These are phyloP conservation scores for Apantesis nais DNA, from an alignment of 2,888 invertebrate species.

Conservation along the genomic window DNA sequence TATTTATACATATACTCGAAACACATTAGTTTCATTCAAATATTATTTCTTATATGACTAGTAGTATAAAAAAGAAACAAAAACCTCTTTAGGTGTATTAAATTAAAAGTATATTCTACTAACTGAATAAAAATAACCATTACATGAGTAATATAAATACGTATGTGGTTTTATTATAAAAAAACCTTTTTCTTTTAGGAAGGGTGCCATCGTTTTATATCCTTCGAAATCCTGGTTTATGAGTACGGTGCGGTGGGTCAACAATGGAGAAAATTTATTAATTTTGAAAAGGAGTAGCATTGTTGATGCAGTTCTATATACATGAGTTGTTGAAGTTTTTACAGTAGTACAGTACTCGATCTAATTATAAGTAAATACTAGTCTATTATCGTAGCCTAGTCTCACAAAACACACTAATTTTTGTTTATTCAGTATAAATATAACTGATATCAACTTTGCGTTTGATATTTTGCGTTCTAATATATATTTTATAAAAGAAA, in stretches of 20 bases:
- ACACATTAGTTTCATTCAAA: not conserved
- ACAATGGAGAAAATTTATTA: not conserved
- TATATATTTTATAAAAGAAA: not conserved
- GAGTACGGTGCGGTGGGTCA: not conserved
- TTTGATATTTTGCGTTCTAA: not conserved
- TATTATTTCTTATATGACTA: too few relatives aligned
- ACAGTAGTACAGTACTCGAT: not conserved
- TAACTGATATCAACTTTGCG: not conserved
- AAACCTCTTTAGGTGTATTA: not conserved
- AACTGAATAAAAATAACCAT: not conserved
- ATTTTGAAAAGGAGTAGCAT: not conserved
- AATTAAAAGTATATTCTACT: not conserved
- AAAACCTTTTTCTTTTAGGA: not conserved
- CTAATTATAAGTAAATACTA: not conserved
- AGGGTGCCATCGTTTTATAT: not conserved
- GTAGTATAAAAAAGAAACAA: too few relatives aligned
- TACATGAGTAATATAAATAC: not conserved
- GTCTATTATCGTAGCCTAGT: not conserved
- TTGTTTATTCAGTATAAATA: not conserved
- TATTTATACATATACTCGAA: not conserved
- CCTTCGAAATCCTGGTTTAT: not conserved
- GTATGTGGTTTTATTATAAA: not conserved
- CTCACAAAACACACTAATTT: not conserved
- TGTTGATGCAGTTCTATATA: not conserved
- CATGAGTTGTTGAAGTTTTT: not conserved